phyloP scores from a whole-genome alignment of 2,797 vertebrate genomes.

The Chlorospingus semifuscus region DNA sequence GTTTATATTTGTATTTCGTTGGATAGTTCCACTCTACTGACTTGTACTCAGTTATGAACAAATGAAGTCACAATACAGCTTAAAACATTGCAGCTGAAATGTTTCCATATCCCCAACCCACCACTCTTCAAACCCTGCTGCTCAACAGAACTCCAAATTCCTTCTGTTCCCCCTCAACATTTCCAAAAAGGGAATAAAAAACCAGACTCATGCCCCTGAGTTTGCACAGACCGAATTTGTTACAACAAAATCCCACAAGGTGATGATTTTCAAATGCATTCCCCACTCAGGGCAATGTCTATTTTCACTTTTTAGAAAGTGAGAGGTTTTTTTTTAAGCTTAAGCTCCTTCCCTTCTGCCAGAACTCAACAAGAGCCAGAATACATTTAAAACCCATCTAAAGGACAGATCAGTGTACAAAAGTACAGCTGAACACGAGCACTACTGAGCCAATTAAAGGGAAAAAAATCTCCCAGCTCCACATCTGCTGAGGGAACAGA shows the following conservation, averaged over 20 bases:
- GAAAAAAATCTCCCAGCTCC: background rate
- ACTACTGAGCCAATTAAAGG: background rate
- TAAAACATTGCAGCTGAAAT: background rate
- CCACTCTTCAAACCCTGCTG: background rate
- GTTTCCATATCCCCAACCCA: background rate
- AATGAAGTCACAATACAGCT: background rate
- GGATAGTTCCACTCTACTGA: background rate
- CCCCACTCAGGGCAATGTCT: background rate
- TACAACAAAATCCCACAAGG: background rate
- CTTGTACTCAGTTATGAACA: background rate
- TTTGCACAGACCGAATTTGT: background rate
- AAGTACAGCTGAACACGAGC: background rate
- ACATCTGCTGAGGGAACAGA: background rate
- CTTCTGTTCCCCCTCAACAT: background rate
- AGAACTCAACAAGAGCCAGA: constrained; percentile 6
- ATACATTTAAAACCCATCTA: background rate
- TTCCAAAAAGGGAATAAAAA: background rate
- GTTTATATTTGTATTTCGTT: background rate
- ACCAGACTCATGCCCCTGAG: background rate
- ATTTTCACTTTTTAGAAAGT: background rate
- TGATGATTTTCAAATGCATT: background rate
- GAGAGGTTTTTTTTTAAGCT: background rate
- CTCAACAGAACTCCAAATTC: background rate
- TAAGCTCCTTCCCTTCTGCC: background rate
- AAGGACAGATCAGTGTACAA: background rate